Base-by-base conservation (phyloP, 1,140 invertebrate genomes). In the Hirudo medicinalis region DNA sequence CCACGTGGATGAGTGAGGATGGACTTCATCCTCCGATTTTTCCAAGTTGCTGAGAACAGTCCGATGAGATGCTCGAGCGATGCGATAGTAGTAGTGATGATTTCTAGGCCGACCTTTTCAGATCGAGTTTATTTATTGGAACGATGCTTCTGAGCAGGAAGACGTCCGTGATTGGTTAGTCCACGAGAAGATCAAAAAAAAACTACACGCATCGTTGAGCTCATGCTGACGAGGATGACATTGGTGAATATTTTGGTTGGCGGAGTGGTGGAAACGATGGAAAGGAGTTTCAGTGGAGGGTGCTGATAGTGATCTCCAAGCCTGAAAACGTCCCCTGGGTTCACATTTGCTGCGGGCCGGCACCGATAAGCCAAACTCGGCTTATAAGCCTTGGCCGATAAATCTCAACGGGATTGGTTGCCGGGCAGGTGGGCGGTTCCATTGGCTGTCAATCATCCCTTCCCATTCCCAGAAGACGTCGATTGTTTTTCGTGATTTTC, bases 331-430 rank as follows among this genome's bases (percentile, higher is more conserved):
- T 57, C 57, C 29, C 20, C 13, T 63, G 57, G 57, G 57, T 22
- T 25, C 17, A 22, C 43, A 49, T 49, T 49, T 49, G 43, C 43
- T 49, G 43, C 43, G 43, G 43, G 11, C 43, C 43, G 29, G 3
- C 57, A 63, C 22, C 57, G 29, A 25, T 63, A 32, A 22, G 57
- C 22, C 29, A 4, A 63, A 32, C 57, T 11, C 22, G 22, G 57
- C 29, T 25, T 63, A 32, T 63, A 63, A 32, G 57, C 11, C 29
- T 63, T 13, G 22, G 57, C 57, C 22, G 29, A 63, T 63, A 49
- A 49, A 49, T 63, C 57, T 63, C 57, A 63, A 63, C 57, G 57
- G 57, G 57, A 63, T 63, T 63, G 57, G 57, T 63, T 32, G 57
- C 22, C 9, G 57, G 29, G 29, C 57, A 63, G 57, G 57, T 63